Evolutionary conservation across 2,888 invertebrate species (phyloP).

Genomic region (Caenorhabditis plicata): DNA sequence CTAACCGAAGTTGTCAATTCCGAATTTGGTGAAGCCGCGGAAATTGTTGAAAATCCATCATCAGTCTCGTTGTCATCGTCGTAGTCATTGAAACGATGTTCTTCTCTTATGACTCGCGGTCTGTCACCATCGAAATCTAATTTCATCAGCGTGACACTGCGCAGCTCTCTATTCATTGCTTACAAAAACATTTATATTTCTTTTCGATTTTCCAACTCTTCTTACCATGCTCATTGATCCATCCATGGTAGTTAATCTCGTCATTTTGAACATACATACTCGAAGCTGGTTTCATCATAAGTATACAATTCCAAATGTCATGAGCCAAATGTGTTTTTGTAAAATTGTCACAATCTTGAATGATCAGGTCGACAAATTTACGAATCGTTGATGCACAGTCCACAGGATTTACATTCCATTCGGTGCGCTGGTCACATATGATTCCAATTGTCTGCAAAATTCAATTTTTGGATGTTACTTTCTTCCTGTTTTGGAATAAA

Average conservation of each 20-base stretch:
- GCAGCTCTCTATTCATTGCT: neutral
- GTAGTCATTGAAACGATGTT: neutral
- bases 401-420: too few species aligned
- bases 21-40: too few species aligned
- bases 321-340: neutral
- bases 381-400: too few species aligned
- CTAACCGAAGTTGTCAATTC: too few species aligned
- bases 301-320: neutral
- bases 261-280: conserved; percentile 1
- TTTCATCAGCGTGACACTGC: neutral
- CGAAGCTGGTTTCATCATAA: conserved; percentile 1
- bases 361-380: too few species aligned
- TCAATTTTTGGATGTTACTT: too few species aligned
- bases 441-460: too few species aligned
- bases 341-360: too few species aligned
- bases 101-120: neutral
- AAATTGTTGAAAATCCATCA: too few species aligned
- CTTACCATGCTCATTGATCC: neutral
- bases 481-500: too few species aligned
- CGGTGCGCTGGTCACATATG: too few species aligned
- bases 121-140: neutral
- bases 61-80: neutral
- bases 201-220: neutral
- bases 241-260: neutral
- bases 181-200: neutral